Conservation (phyloP, 2,113 vertebrate species). For the Nerophis lumbriciformis region DNA sequence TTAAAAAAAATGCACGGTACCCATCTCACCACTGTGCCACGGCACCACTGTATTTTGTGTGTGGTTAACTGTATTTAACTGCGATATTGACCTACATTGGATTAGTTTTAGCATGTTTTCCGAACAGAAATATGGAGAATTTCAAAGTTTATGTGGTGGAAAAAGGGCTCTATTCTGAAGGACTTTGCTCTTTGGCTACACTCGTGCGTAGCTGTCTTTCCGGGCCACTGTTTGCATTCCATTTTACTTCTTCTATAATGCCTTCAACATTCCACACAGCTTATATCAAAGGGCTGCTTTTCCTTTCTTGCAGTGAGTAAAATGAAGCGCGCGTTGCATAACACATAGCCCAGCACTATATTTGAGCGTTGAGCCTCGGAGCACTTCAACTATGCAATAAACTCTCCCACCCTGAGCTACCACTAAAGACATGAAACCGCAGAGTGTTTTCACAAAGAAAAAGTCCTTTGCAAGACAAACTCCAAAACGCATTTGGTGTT, state of each 20-base stretch:
- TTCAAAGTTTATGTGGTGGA: no score
- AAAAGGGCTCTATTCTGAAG: background rate
- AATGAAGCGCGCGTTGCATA: conserved; percentile 35
- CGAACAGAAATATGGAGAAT: no score
- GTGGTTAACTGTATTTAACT: no score
- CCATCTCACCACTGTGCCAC: no score
- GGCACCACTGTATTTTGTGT: no score
- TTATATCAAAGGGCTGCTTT: background rate
- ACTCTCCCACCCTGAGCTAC: conserved; percentile 1
- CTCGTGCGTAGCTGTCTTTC: background rate
- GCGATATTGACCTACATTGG: no score
- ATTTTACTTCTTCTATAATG: conserved; percentile 6
- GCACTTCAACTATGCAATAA: conserved; percentile 29
- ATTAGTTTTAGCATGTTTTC: no score
- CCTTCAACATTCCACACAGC: background rate
- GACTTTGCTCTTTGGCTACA: conserved; percentile 5
- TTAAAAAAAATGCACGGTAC: no score
- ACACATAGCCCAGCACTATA: conserved; percentile 32
- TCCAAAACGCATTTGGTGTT: background rate
- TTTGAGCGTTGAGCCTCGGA: conserved; percentile 47
- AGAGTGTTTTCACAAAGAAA: background rate
- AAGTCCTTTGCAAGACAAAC: background rate
- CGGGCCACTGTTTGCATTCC: background rate
- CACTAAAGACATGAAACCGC: background rate
- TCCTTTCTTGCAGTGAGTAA: conserved; percentile 18